Percentiles rank a stretch among this genome's conserved stretches.
phyloP scores from a whole-genome alignment of 2,113 vertebrate genomes.

The Bombycilla garrulus region DNA sequence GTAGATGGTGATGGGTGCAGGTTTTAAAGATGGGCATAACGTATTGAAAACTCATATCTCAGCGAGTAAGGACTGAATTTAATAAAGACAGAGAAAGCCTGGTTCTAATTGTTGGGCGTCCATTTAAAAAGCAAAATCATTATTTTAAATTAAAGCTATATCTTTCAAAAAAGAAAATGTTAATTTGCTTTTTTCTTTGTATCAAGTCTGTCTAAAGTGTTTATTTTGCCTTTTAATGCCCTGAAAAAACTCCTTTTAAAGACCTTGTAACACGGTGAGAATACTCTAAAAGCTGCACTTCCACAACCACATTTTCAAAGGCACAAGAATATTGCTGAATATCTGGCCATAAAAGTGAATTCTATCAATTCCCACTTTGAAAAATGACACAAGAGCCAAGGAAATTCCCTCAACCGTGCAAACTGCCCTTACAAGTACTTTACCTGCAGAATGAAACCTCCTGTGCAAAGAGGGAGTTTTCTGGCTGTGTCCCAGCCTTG shows the following conservation, averaged over 20 bases:
- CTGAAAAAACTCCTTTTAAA: not conserved
- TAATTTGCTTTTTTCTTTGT: not conserved
- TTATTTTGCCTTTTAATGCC: not conserved
- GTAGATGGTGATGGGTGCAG: not conserved
- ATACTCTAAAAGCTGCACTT: not conserved
- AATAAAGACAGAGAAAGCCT: not conserved
- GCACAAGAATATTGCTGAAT: not conserved
- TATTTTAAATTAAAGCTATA: not conserved
- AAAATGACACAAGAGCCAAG: not conserved
- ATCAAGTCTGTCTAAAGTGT: not conserved
- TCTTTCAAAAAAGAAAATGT: not conserved
- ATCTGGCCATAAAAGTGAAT: not conserved
- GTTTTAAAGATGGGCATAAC: not conserved
- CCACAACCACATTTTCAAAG: not conserved
- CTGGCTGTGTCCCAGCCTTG: slow-evolving; percentile 84
- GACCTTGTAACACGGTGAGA: not conserved
- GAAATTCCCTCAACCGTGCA: not conserved
- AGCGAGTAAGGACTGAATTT: not conserved
- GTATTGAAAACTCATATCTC: not conserved
- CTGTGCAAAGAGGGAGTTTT: slow-evolving; percentile 79
- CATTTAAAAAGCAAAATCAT: not conserved
- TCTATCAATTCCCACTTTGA: not conserved
- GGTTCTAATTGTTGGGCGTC: not conserved
- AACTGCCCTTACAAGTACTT: not conserved
- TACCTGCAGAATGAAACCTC: slow-evolving; percentile 94